Percentiles rank a stretch among this genome's conserved stretches.
phyloP scores from a whole-genome alignment of 2,888 invertebrate genomes.

The Dryobotodes eremita region DNA sequence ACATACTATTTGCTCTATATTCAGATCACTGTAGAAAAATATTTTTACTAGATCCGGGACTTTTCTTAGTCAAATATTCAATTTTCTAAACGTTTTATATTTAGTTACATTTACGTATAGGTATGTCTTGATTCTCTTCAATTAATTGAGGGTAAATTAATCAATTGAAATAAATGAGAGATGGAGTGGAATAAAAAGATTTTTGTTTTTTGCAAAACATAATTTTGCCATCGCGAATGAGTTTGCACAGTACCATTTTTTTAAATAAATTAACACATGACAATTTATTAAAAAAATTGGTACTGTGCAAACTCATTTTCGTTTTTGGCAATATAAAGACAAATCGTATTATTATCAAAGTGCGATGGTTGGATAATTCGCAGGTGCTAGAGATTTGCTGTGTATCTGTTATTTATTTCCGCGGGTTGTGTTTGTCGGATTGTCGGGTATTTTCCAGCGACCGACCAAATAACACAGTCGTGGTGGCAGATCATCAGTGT shows the following conservation, averaged over 20 bases:
- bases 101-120: neutral
- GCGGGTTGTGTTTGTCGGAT: conserved; percentile 7
- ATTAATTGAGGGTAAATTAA: neutral
- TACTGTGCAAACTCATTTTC: conserved; percentile 4
- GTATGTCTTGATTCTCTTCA: neutral
- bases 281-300: no score
- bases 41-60: neutral
- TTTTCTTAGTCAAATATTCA: conserved; percentile 8
- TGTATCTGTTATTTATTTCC: conserved; percentile 26
- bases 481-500: conserved; percentile 10
- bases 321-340: conserved; percentile 6
- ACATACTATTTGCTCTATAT: conserved; percentile 2
- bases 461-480: conserved; percentile 4
- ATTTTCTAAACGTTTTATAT: conserved; percentile 7
- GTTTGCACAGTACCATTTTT: no score
- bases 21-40: neutral
- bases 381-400: conserved; percentile 25
- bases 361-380: neutral
- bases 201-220: neutral
- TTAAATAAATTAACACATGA: no score
- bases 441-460: conserved; percentile 26
- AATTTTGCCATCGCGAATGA: neutral
- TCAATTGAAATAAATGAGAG: neutral
- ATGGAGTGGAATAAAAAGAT: neutral
- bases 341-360: conserved; percentile 5